A percentile compares a stretch with the other conserved stretches of the same genome.
Conservation (phyloP, 2,888 invertebrate genomes). For the Idaea dimidiata region DNA sequence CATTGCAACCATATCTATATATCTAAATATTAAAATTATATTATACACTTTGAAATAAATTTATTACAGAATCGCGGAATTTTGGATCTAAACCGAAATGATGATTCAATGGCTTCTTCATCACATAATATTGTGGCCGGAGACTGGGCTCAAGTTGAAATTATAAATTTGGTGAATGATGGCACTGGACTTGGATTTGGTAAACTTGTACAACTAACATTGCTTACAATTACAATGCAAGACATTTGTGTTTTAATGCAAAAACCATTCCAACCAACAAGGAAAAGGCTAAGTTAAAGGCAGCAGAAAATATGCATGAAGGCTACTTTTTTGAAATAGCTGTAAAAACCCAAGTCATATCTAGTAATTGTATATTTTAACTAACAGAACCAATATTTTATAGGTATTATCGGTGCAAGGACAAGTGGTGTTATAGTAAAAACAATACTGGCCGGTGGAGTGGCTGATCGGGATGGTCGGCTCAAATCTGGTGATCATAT, state of each 20-base stretch:
- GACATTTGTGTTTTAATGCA: too few species aligned
- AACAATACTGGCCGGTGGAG: conserved; percentile 98
- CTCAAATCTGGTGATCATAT: conserved; percentile 99
- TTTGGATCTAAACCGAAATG: conserved; percentile 83
- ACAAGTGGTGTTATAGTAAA: conserved; percentile 99
- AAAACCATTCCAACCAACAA: too few species aligned
- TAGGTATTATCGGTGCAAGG: conserved; percentile 95
- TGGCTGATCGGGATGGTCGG: conserved; percentile 98
- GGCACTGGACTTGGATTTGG: conserved; percentile 99
- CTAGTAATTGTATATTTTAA: too few species aligned
- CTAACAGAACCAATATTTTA: too few species aligned
- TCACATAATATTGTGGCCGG: conserved; percentile 83
- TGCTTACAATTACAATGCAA: too few species aligned
- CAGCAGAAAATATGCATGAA: too few species aligned
- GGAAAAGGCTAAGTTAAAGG: too few species aligned
- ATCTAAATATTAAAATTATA: too few species aligned
- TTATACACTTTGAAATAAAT: too few species aligned
- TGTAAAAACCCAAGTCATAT: too few species aligned
- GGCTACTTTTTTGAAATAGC: too few species aligned
- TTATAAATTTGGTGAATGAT: conserved; percentile 98
- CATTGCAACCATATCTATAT: too few species aligned
- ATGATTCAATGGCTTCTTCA: conserved; percentile 68
- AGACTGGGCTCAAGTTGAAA: conserved; percentile 98
- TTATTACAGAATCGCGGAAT: conserved; percentile 79
- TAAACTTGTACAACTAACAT: conserved; percentile 32